Conservation (phyloP, 2,797 vertebrate genomes). For the Sylvia borin region DNA sequence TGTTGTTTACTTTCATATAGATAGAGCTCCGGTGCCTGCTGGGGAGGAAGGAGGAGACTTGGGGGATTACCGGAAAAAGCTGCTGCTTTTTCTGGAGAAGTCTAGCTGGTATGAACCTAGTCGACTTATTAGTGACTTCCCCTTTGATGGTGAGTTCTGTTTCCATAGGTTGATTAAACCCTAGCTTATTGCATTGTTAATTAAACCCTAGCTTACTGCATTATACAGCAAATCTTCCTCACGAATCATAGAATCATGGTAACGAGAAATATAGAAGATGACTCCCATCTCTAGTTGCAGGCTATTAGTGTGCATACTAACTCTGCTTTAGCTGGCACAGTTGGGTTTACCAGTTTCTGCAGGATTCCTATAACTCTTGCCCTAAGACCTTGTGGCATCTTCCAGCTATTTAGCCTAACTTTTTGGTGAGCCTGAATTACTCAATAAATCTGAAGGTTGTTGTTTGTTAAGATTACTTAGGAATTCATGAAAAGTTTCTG, state of each 20-base stretch:
- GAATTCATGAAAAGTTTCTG: neutral
- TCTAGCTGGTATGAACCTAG: conserved; percentile 91
- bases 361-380: neutral
- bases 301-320: neutral
- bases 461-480: neutral
- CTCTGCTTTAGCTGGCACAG: neutral
- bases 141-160: conserved; percentile 90
- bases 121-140: conserved; percentile 94
- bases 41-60: conserved; percentile 90
- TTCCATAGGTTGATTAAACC: neutral
- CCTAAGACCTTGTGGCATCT: neutral
- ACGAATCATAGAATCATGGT: neutral
- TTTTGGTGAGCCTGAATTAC: neutral
- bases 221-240: neutral
- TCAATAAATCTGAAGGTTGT: neutral
- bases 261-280: neutral
- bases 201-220: too few relatives aligned
- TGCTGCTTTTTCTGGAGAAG: conserved; percentile 90
- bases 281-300: neutral
- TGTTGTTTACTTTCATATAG: conserved; percentile 65
- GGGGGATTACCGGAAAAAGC: conserved; percentile 89
- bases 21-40: conserved; percentile 84
- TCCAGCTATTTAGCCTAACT: neutral
- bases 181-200: neutral
- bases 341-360: neutral